These are phyloP conservation scores for Creontiades dilutus DNA, from an alignment of 2,888 invertebrate genomes.

Conservation along the genomic window DNA sequence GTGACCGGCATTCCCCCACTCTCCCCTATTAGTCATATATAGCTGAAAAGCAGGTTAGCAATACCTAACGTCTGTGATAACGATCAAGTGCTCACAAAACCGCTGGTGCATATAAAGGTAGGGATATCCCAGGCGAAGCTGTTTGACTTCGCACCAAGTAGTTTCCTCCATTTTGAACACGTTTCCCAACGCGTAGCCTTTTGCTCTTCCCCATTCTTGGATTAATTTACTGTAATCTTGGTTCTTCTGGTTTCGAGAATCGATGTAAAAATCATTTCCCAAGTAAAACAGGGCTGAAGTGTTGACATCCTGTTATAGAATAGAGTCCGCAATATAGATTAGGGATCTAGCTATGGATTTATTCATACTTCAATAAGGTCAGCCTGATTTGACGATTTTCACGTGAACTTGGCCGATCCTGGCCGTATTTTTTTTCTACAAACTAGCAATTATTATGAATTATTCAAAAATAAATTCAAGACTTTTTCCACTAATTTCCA, in stretches of 20 bases:
- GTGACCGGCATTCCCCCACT: no score
- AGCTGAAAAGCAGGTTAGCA: neutral
- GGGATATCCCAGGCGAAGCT: slow-evolving; percentile 82
- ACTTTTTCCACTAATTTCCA: no score
- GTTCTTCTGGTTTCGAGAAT: slow-evolving; percentile 82
- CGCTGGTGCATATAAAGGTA: slow-evolving; percentile 95
- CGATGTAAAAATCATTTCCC: slow-evolving; percentile 88
- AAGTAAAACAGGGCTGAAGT: slow-evolving; percentile 85
- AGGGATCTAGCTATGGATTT: neutral
- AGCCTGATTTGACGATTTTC: no score
- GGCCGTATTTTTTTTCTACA: no score
- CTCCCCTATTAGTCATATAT: no score
- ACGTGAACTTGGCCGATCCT: no score
- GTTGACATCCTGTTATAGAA: slow-evolving; percentile 83
- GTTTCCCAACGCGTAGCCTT: slow-evolving; percentile 80
- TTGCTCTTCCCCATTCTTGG: slow-evolving; percentile 82
- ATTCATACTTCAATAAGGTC: no score
- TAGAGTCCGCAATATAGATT: slow-evolving; percentile 79
- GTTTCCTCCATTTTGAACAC: slow-evolving; percentile 81
- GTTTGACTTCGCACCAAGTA: slow-evolving; percentile 76
- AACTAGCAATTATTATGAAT: no score
- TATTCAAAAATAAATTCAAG: no score
- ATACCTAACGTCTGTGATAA: slow-evolving; percentile 88
- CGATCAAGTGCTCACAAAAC: slow-evolving; percentile 93
- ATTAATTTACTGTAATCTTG: slow-evolving; percentile 85